phyloP scores from a whole-genome alignment of 2,113 vertebrate genomes.

The Tetrao urogallus region DNA sequence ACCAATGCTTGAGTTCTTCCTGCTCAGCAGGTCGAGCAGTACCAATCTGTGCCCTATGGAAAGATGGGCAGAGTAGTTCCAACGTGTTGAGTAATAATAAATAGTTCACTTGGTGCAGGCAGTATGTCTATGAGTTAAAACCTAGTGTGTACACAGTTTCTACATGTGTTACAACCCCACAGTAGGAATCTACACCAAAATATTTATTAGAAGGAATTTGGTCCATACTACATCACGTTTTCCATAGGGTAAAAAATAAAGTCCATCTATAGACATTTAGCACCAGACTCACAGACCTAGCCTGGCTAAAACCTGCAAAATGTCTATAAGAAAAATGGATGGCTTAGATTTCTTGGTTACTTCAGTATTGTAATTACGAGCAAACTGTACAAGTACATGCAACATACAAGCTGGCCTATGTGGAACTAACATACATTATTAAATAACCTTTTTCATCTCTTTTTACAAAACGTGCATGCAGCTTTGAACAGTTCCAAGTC shows the following conservation, averaged over 20 bases:
- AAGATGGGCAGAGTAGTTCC: slow-evolving; percentile 82
- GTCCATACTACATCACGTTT: slow-evolving; percentile 91
- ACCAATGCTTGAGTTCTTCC: slow-evolving; percentile 85
- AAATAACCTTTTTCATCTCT: slow-evolving; percentile 85
- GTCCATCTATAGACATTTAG: slow-evolving; percentile 92
- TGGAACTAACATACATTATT: slow-evolving; percentile 96
- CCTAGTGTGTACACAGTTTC: slow-evolving; percentile 89
- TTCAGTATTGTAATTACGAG: slow-evolving; percentile 95
- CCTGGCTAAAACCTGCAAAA: slow-evolving; percentile 85
- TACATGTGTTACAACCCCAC: slow-evolving; percentile 87
- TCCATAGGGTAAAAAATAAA: slow-evolving; percentile 89
- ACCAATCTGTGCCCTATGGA: slow-evolving; percentile 77
- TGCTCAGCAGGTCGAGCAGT: slow-evolving; percentile 87
- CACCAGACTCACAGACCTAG: slow-evolving; percentile 84
- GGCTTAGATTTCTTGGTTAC: slow-evolving; percentile 97
- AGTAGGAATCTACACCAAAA: slow-evolving; percentile 90
- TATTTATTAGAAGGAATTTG: slow-evolving; percentile 90
- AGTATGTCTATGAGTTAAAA: slow-evolving; percentile 88
- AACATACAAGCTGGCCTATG: slow-evolving; percentile 98
- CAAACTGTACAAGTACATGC: slow-evolving; percentile 99
- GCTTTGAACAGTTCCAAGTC: slow-evolving; percentile 92
- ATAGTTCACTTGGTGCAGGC: slow-evolving; percentile 88
- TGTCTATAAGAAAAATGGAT: slow-evolving; percentile 93
- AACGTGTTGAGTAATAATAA: slow-evolving; percentile 85
- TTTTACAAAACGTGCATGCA: slow-evolving; percentile 96